A percentile compares a stretch with the other conserved stretches of the same genome.
Conservation (phyloP, 2,888 invertebrate species). For the Synanthedon myopaeformis region DNA sequence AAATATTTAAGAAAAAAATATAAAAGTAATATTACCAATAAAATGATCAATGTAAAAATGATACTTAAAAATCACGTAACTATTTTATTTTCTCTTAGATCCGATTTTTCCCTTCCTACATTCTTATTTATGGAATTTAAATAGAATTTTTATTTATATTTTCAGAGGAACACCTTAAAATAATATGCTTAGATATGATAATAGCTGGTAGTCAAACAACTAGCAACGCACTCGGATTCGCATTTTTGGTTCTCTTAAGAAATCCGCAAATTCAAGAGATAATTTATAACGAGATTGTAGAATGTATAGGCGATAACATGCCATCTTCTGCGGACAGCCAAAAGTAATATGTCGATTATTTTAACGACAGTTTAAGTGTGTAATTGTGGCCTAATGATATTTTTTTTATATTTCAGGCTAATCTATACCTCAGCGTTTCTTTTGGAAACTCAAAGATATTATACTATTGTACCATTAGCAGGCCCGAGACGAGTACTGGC, state of each 20-base stretch:
- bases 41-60: too few relatives aligned
- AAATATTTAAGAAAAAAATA: too few relatives aligned
- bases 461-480: conserved; percentile 63
- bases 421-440: conserved; percentile 67
- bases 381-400: not conserved
- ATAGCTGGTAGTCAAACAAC: conserved; percentile 82
- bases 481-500: conserved; percentile 60
- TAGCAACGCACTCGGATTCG: conserved; percentile 73
- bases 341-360: conserved; percentile 19
- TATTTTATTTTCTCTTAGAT: too few relatives aligned
- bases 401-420: conserved; percentile 36
- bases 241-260: conserved; percentile 67
- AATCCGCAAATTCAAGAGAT: conserved; percentile 70
- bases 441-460: conserved; percentile 68
- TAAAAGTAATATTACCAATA: too few relatives aligned
- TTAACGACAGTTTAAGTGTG: not conserved
- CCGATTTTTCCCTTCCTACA: too few relatives aligned
- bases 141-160: conserved; percentile 7
- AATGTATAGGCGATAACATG: conserved; percentile 51
- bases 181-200: conserved; percentile 75
- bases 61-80: too few relatives aligned
- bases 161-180: conserved; percentile 53
- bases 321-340: conserved; percentile 45
- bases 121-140: not conserved
- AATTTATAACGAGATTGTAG: conserved; percentile 72